Evolutionary conservation across 1,140 invertebrate genomes (phyloP).

Genomic region (Ericerus pela): DNA sequence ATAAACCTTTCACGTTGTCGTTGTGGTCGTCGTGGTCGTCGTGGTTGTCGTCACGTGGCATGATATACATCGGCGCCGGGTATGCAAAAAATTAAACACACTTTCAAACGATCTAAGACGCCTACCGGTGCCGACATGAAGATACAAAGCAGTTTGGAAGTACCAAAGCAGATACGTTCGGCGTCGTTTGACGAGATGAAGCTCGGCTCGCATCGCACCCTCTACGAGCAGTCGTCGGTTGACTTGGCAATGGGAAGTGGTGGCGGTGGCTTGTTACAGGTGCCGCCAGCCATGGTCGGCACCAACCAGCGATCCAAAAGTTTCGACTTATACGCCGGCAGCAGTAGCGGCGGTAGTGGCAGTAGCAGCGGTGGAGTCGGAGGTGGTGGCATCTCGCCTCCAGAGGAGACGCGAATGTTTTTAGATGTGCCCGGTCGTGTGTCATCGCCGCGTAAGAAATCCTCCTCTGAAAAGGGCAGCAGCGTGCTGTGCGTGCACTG

Average conservation of each 20-base stretch:
- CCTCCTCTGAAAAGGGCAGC: constrained; percentile 42
- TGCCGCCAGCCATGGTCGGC: constrained; percentile 28
- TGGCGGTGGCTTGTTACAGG: constrained; percentile 21
- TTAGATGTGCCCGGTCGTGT: constrained; percentile 48
- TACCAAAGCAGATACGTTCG: constrained; percentile 69
- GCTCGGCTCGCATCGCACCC: constrained; percentile 47
- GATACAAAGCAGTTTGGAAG: constrained; percentile 72
- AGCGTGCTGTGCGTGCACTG: constrained; percentile 42
- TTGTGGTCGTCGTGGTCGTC: too few species aligned
- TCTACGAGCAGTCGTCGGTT: constrained; percentile 31
- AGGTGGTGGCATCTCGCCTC: background rate
- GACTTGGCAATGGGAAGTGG: constrained; percentile 12
- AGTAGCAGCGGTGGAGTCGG: background rate
- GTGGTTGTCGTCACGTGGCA: too few species aligned
- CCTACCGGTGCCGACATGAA: constrained; percentile 78
- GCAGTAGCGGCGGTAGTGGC: constrained; percentile 36
- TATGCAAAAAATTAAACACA: constrained; percentile 26
- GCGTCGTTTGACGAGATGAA: constrained; percentile 80
- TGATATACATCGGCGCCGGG: too few species aligned
- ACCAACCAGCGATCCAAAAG: constrained; percentile 51
- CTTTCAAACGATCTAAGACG: constrained; percentile 68
- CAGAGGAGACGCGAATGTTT: constrained; percentile 42
- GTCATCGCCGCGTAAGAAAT: constrained; percentile 43
- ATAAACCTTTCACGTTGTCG: too few species aligned
- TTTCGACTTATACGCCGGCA: constrained; percentile 53